Base-by-base conservation (phyloP, 30 jellyfish, hydroid and myxozoan genomes). In the Catostylus mosaicus region DNA sequence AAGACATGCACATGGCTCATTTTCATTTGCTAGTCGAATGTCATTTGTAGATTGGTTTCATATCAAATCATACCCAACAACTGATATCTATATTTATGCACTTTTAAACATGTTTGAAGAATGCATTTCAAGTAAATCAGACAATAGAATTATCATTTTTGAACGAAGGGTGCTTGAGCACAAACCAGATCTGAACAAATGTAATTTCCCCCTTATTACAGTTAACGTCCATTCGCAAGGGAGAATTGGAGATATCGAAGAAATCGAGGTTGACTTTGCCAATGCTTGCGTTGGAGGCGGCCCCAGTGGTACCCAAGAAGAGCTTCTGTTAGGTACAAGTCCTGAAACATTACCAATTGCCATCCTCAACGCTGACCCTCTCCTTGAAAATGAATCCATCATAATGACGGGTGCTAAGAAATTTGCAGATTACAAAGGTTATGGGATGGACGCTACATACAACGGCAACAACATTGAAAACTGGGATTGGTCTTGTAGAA, bases 281-380 rank as follows among this genome's bases (percentile, higher is more conserved):
- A 73, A 73, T 73, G 85, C 85, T 30, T 48, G 38, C 47, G 85
- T 73, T n/a, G 85, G 85, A 48, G 72, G 72, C 18, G 85, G 85
- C 20, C 72, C 85, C 8, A 35, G 73, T 40, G 85, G 85, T 19
- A 73, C 85, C 4, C 85, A 73, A 33, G 85, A 73, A 26, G 85
- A 73, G 35, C 72, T 73, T 8, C 9, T 73, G 12, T 60, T 73
- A 10, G 85, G 85, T 1, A 73, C 23, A 46, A 48, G 73, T 12
- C 85, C 85, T 0, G 73, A 73, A 60, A 31, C 85, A 46, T 30
- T 50, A 9, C 85, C 85, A 10, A 48, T 73, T 31, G 72, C 37
- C 35, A 50, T 73, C 34, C 60, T 73, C 0, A 73, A 73, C 47
- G 64, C 65, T 12, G 85, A 73, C 10, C 72, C 73, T 48, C 61